Base-by-base conservation (phyloP, 2,888 invertebrate species). In the Osmoderma eremita region DNA sequence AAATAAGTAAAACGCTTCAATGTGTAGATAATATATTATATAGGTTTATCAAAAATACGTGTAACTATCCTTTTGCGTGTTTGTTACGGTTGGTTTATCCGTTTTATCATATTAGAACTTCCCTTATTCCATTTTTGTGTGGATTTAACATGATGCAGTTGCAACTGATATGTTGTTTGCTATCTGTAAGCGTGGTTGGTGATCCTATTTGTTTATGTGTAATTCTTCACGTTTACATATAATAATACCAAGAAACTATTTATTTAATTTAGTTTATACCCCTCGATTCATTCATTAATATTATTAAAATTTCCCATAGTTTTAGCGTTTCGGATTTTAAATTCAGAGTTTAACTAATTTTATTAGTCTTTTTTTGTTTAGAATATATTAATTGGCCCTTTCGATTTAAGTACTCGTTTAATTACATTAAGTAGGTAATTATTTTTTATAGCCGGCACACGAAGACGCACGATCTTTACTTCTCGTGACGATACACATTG, bases 331-430 rank as follows among this genome's bases (percentile, higher is more conserved):
- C 42, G 15, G 30, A 12, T 22, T 45, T 50, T 63, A 17, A 17
- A 36, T 42, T 63, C 50, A 30, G 49, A 48, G 30, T 62, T 48
- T 36, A 38, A 30, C 50, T 61, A 42, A 13, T 6, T 17, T 17
- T 20, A 42, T 18, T 8, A 12, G 20, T n/a, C n/a, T 61, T 61
- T 22, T 24, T 61, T 58, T 58, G 8, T 50, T 63, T 64, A 39
- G 22, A 50, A 36, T 51, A 50, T 50, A 8, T 8, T 24, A n/a
- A 50, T 50, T 50, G 50, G 50, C 50, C 50, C 50, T 50, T n/a
- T 30, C 30, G 30, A 30, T 8, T 30, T 30, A 30, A 30, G 10
- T 30, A 30, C 30, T 30, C 24, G 50, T 12, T 49, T 20, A 18
- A 6, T 20, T 6, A 20, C 8, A 4, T 5, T 24, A 24, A 24